Evolutionary conservation across 2,797 vertebrate species (phyloP).

Genomic region (Spatula clypeata): DNA sequence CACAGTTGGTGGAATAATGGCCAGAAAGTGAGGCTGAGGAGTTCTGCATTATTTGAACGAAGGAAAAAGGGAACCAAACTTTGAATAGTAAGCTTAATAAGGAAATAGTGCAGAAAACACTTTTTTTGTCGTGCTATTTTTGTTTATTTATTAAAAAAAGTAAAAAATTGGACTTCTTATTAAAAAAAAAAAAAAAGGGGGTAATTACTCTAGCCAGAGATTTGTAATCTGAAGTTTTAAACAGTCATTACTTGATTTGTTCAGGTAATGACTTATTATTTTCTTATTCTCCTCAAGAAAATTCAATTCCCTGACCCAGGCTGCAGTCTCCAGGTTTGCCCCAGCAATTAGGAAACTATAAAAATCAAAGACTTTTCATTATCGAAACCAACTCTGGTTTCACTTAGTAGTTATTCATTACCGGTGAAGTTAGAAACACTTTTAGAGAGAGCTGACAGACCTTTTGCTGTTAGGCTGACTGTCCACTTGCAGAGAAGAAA

Average conservation of each 20-base stretch:
- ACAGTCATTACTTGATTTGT: not conserved
- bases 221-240: not conserved
- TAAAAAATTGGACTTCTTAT: rapidly evolving
- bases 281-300: not conserved
- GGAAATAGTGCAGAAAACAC: not conserved
- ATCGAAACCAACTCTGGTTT: not conserved
- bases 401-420: not conserved
- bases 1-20: not conserved
- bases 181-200: too few species aligned
- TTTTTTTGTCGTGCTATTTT: not conserved
- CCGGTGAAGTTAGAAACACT: not conserved
- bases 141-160: not conserved
- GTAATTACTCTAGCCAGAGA: not conserved
- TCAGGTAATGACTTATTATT: not conserved
- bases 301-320: not conserved
- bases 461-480: slow-evolving; percentile 4
- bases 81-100: not conserved
- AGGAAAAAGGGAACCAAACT: not conserved
- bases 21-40: not conserved
- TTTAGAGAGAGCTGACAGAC: not conserved
- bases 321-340: not conserved
- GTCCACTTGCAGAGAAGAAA: slow-evolving; percentile 59
- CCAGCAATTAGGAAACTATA: not conserved
- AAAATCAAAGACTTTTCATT: slow-evolving; percentile 16
- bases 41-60: not conserved